These are phyloP conservation scores for Eufriesea mexicana DNA, from an alignment of 1,140 invertebrate species.

Conservation along the genomic window DNA sequence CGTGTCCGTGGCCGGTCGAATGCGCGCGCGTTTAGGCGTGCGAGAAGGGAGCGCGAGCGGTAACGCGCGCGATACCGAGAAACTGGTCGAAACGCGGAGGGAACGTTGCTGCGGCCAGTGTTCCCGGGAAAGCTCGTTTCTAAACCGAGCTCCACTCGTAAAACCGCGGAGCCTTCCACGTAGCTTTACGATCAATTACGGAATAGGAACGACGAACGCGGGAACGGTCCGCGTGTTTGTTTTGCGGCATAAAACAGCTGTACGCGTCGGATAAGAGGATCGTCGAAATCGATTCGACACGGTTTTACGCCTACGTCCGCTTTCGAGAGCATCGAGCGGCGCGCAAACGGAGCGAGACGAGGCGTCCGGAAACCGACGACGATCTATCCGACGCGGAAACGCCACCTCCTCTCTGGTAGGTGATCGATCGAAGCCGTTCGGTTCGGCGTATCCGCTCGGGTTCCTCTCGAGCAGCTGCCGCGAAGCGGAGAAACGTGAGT, in stretches of 20 bases:
- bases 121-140: constrained; percentile 50
- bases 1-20: background rate
- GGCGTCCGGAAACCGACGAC: background rate
- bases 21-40: background rate
- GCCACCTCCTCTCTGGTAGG: too few relatives aligned
- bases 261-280: constrained; percentile 6
- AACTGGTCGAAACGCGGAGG: constrained; percentile 47
- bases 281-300: constrained; percentile 45
- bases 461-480: too few relatives aligned
- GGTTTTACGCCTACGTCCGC: background rate
- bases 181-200: constrained; percentile 60
- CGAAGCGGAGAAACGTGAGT: background rate
- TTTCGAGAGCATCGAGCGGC: too few relatives aligned
- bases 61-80: constrained; percentile 38
- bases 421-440: background rate
- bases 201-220: constrained; percentile 14
- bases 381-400: background rate
- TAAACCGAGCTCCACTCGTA: constrained; percentile 49
- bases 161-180: constrained; percentile 34
- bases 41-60: background rate
- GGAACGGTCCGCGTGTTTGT: constrained; percentile 41
- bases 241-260: constrained; percentile 37
- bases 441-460: too few relatives aligned
- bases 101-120: too few relatives aligned
- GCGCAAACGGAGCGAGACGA: background rate